Evolutionary conservation across 1,140 invertebrate genomes (phyloP), one percentile per base, ranked within the genome.

Genomic region (Dufourea novaeangliae): DNA sequence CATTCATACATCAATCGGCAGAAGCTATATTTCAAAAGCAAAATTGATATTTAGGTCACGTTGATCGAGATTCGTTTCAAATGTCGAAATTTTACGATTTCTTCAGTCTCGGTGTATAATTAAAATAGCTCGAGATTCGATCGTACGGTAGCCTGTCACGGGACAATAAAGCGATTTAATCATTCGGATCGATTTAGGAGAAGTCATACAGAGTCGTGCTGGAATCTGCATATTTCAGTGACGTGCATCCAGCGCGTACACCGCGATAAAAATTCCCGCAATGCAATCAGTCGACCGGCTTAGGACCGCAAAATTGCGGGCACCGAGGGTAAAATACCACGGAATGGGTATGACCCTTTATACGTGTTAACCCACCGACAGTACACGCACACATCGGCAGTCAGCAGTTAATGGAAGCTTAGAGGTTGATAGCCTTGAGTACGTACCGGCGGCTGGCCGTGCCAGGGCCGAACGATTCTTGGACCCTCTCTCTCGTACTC

Each of bases 361-460:
- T 64, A 72, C 52, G 56, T 46, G 57, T 59, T 39, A n/a, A n/a
- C 10, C 64, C 71, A 64, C 67, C 27, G 44, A 75, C n/a, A 34
- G n/a, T 11, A 37, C n/a, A 20, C 59, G 32, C 62, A 54, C 41
- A 50, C 61, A 52, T 25, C 22, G 34, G 29, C 25, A 44, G 54
- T n/a, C 37, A 27, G 44, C 79, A 72, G 67, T 80, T 83, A 83
- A 87, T 87, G 82, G 85, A 82, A 83, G 82, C 80, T 86, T 81
- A 80, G 77, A 86, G 83, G 83, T 86, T 85, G 85, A 86, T 80
- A 86, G 81, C 73, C 83, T 87, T 82, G 78, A 86, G 74, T 80
- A 79, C 39, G 68, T 71, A 66, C 61, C 63, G 56, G n/a, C 34
- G 62, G 62, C 67, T 56, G 57, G 68, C 52, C 64, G 70, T 70